Base-by-base conservation (phyloP, 2,888 invertebrate genomes). In the Arrhopalites spinosus region DNA sequence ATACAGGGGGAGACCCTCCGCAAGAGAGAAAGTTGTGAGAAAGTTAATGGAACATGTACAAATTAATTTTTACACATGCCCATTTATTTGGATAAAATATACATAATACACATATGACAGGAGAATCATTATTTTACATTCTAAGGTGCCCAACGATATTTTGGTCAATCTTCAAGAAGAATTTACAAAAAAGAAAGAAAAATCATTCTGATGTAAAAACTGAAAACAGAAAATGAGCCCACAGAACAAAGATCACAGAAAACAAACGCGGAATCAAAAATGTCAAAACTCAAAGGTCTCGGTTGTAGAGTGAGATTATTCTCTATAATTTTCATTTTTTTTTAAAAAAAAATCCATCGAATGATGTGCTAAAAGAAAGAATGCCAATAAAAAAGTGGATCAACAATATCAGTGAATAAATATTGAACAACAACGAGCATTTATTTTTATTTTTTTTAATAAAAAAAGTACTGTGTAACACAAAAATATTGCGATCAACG, bases 231-330 rank as follows among this genome's bases (percentile, higher is more conserved):
- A 7, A 61, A 20, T 3, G 61, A 53, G 8, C 36, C 61, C 2
- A 43, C 25, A 1, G 25, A 59, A 15, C 59, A 71, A 13, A 71
- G 23, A 13, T 59, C 23, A 30, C 61, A 71, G 61, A 71, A 71
- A 2, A 71, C 71, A 23, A 71, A 71, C 1, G 71, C 71, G 0
- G 71, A 71, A 27, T 71, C 71, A 61, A 71, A 71, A 3, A 71
- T 23, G 23, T 71, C 71, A 43, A 59, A 71, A 8, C 56, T 56
- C 17, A 71, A 25, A 15, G 71, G 61, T n/a, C 43, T 71, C 1
- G 71, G 59, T 27, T 2, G 17, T 1, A 61, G 2, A 2, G 70
- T 50, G 27, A 59, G 45, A n/a, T 71, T 59, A 61, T 30, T 61
- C 30, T 71, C 61, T 3, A 43, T 23, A 5, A 43, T 61, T 25